Percentiles rank a stretch among this genome's conserved stretches.
phyloP scores from a whole-genome alignment of 2,797 vertebrate genomes.

The Petrocephalus sullivani region DNA sequence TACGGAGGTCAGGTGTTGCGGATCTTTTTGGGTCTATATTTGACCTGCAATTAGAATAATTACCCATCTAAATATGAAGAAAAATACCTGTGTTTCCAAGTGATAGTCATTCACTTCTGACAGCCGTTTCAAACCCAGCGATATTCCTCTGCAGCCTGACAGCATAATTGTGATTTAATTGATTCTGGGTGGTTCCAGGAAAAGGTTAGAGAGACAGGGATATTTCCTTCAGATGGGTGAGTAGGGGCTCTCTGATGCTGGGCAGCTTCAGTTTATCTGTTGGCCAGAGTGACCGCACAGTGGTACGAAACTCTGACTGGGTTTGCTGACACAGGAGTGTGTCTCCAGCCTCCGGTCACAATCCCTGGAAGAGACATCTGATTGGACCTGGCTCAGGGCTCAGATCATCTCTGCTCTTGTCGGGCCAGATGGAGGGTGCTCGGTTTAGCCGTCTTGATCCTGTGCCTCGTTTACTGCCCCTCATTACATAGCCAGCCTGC shows the following conservation, averaged over 20 bases:
- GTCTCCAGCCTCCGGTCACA: neutral
- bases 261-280: neutral
- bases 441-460: conserved; percentile 27
- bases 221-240: neutral
- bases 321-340: neutral
- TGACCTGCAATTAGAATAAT: neutral
- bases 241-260: neutral
- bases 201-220: neutral
- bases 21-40: neutral
- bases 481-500: conserved; percentile 7
- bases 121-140: neutral
- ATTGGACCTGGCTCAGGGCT: neutral
- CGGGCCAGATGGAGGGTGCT: neutral
- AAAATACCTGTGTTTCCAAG: conserved; percentile 22
- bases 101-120: neutral
- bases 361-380: neutral
- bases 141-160: neutral
- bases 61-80: neutral
- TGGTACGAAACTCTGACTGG: neutral
- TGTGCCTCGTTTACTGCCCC: conserved; percentile 16
- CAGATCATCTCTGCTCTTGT: neutral
- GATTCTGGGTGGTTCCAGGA: neutral
- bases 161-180: neutral
- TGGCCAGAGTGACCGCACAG: neutral
- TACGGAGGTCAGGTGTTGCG: conserved; percentile 23